Evolutionary conservation across 2,888 invertebrate species (phyloP).

Genomic region (Heterodera filipjevi): DNA sequence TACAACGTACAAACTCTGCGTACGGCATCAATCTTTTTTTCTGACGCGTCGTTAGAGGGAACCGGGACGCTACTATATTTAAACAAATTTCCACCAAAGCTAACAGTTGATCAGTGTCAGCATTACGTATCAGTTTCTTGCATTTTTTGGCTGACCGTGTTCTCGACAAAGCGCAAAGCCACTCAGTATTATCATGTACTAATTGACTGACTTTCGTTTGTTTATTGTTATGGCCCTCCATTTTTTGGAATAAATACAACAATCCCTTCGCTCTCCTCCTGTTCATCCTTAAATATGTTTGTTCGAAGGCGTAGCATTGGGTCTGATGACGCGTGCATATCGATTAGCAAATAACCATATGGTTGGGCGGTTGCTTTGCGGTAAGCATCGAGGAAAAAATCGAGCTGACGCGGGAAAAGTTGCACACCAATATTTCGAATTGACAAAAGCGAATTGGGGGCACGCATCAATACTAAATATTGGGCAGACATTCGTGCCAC

Average conservation of each 20-base stretch:
- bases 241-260: slow-evolving; percentile 9
- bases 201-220: background rate
- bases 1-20: too few relatives aligned
- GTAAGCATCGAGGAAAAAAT: slow-evolving; percentile 28
- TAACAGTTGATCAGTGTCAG: slow-evolving; percentile 5
- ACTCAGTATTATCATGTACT: background rate
- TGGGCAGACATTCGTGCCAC: slow-evolving; percentile 18
- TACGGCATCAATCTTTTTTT: background rate
- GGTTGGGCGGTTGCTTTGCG: background rate
- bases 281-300: slow-evolving; percentile 36
- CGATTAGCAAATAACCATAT: slow-evolving; percentile 36
- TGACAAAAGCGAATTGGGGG: slow-evolving; percentile 18
- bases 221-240: slow-evolving; percentile 22
- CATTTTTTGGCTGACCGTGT: too few relatives aligned
- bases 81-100: slow-evolving; percentile 30
- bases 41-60: slow-evolving; percentile 13
- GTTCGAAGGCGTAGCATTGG: slow-evolving; percentile 28
- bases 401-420: slow-evolving; percentile 31
- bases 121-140: too few relatives aligned
- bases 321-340: slow-evolving; percentile 31
- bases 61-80: slow-evolving; percentile 21
- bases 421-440: slow-evolving; percentile 29
- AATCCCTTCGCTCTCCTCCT: background rate
- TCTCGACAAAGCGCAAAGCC: too few relatives aligned
- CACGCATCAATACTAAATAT: slow-evolving; percentile 34